These are phyloP conservation scores for Malurus leucopterus DNA, from an alignment of 2,797 vertebrate genomes.

Conservation along the genomic window DNA sequence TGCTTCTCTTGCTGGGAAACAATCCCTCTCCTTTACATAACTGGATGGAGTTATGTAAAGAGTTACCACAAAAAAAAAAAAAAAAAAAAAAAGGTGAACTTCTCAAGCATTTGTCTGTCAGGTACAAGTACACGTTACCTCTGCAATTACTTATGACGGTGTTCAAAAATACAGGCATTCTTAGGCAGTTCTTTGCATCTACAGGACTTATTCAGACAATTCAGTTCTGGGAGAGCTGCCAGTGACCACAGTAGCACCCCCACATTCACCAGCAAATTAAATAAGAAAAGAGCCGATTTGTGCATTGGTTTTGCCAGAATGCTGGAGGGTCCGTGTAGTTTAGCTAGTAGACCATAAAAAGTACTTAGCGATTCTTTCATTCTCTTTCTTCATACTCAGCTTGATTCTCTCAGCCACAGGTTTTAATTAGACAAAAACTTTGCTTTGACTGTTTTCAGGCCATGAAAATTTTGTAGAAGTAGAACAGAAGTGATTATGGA, in stretches of 20 bases:
- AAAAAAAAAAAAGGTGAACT: neutral
- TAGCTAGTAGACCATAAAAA: conserved; percentile 11
- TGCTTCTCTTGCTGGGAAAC: neutral
- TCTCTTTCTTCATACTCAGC: neutral
- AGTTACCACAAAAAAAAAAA: neutral
- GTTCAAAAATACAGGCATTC: neutral
- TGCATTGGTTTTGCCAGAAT: conserved; percentile 5
- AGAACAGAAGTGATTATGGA: neutral
- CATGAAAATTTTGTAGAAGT: neutral
- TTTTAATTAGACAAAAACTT: conserved; percentile 19
- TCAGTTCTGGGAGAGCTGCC: neutral
- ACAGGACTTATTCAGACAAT: neutral
- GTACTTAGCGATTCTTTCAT: neutral
- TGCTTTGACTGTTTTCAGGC: neutral
- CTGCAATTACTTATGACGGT: neutral
- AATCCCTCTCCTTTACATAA: neutral
- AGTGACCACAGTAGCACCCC: neutral
- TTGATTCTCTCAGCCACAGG: neutral
- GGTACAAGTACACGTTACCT: neutral
- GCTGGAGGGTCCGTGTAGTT: neutral
- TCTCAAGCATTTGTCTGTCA: neutral
- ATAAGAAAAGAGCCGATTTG: neutral
- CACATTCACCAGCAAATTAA: neutral
- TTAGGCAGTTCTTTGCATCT: neutral
- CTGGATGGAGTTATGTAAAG: neutral